These are phyloP conservation scores for Diogma glabrata DNA, from an alignment of 2,888 invertebrate genomes.

Conservation along the genomic window DNA sequence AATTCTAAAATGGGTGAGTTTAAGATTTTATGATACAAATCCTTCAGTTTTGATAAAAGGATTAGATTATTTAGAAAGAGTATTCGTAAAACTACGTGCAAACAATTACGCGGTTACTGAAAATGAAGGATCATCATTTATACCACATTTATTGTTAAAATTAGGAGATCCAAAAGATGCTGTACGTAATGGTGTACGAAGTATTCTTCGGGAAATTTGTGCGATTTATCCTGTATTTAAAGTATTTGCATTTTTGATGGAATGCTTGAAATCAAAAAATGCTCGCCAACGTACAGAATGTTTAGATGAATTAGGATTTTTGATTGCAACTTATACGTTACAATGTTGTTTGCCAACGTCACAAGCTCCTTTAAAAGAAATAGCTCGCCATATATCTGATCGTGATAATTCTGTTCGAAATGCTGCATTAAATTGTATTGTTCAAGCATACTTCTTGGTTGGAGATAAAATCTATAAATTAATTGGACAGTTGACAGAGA, in stretches of 20 bases:
- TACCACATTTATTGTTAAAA: slow-evolving; percentile 90
- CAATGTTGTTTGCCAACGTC: slow-evolving; percentile 73
- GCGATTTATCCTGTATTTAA: slow-evolving; percentile 80
- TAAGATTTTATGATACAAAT: slow-evolving; percentile 97
- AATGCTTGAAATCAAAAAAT: slow-evolving; percentile 93
- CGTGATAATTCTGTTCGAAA: slow-evolving; percentile 91
- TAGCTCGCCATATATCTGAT: slow-evolving; percentile 92
- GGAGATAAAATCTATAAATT: slow-evolving; percentile 84
- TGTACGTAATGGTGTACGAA: slow-evolving; percentile 79
- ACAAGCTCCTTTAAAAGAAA: slow-evolving; percentile 62
- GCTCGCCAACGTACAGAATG: slow-evolving; percentile 94
- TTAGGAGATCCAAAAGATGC: slow-evolving; percentile 94
- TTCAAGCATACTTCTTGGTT: slow-evolving; percentile 78
- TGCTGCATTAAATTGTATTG: slow-evolving; percentile 88
- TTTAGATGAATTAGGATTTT: slow-evolving; percentile 76
- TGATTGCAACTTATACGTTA: slow-evolving; percentile 78
- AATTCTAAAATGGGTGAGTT: slow-evolving; percentile 90
- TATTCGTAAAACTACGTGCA: slow-evolving; percentile 70
- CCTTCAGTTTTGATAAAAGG: slow-evolving; percentile 92
- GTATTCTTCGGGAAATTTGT: slow-evolving; percentile 72
- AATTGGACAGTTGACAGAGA: slow-evolving; percentile 86
- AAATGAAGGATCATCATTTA: slow-evolving; percentile 82
- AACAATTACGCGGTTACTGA: slow-evolving; percentile 79
- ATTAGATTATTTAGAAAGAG: slow-evolving; percentile 77
- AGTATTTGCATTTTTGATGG: slow-evolving; percentile 82